Evolutionary conservation across 1,140 invertebrate species (phyloP), one percentile per base, ranked within the genome.

Genomic region (Maniola jurtina): DNA sequence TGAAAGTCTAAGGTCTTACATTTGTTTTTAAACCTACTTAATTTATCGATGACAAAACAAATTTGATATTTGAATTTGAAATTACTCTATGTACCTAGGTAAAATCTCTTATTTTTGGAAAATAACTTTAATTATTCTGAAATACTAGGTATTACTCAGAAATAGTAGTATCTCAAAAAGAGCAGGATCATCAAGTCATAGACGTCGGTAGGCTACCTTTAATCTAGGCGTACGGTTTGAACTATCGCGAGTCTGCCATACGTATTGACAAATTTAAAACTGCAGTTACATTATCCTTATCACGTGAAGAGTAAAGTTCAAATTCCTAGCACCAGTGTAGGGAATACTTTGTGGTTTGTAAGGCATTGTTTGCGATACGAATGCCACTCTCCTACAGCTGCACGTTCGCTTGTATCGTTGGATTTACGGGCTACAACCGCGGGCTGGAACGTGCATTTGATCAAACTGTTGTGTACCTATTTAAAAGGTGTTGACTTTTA

Each of bases 391-490:
- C 54, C 65, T 57, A 68, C 65, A 62, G 65, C 73, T 57, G 75
- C 70, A 64, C 72, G 75, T 71, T 70, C 68, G 62, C 75, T 66
- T 71, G 73, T 77, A 71, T 63, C 64, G 40, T 59, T 69, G 68
- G 67, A 77, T 77, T 77, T 77, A 77, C 71, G 72, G 71, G 63
- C 60, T 58, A 71, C 25, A 25, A 25, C 25, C 25, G 25, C 25
- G 25, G 25, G 25, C 25, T 25, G 25, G 1, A 25, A 25, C 25
- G 1, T 25, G 4, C 25, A 25, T 70, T 70, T 64, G 63, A 70
- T 70, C 63, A 64, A 50, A 71, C 60, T 59, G 48, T 61, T 55
- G 52, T 55, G 52, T 55, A 55, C n/a, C n/a, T n/a, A n/a, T n/a
- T n/a, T 34, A 55, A 34, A 35, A 55, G 33, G 52, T 55, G 52